Conservation (phyloP, 2,797 vertebrate species). For the Tragopan temminckii region DNA sequence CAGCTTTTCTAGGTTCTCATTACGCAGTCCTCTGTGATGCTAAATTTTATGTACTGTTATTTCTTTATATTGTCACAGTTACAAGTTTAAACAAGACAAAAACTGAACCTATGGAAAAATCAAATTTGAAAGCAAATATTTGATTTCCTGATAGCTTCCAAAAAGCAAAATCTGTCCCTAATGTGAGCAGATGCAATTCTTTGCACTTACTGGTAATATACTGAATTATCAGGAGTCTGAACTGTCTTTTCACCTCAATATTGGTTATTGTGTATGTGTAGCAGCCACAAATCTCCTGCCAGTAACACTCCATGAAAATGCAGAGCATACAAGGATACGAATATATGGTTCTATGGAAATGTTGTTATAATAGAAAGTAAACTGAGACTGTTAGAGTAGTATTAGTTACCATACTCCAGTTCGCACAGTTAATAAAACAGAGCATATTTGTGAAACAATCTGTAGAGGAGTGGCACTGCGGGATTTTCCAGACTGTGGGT, state of each 20-base stretch:
- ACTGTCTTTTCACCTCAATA: constrained; percentile 7
- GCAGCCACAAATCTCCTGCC: background rate
- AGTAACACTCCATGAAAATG: background rate
- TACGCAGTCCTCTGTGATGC: background rate
- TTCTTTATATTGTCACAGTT: background rate
- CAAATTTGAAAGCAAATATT: constrained; percentile 51
- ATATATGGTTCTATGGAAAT: background rate
- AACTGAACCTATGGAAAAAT: constrained; percentile 2
- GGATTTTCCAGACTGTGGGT: background rate
- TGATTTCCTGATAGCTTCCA: constrained; percentile 10
- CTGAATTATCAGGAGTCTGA: background rate
- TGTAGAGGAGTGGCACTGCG: background rate
- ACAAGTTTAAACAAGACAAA: constrained; percentile 42
- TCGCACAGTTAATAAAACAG: background rate
- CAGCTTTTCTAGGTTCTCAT: constrained; percentile 41
- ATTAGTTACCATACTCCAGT: background rate
- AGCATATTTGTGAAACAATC: background rate
- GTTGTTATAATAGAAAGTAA: background rate
- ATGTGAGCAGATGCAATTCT: background rate
- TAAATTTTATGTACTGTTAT: constrained; percentile 23
- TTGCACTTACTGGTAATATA: constrained; percentile 4
- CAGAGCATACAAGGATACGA: background rate
- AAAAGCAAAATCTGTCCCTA: constrained; percentile 4
- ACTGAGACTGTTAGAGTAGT: background rate
- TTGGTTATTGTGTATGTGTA: background rate